These are phyloP conservation scores for Hydra vulgaris DNA, from an alignment of 30 jellyfish, hydroid and myxozoan species.

Conservation along the genomic window DNA sequence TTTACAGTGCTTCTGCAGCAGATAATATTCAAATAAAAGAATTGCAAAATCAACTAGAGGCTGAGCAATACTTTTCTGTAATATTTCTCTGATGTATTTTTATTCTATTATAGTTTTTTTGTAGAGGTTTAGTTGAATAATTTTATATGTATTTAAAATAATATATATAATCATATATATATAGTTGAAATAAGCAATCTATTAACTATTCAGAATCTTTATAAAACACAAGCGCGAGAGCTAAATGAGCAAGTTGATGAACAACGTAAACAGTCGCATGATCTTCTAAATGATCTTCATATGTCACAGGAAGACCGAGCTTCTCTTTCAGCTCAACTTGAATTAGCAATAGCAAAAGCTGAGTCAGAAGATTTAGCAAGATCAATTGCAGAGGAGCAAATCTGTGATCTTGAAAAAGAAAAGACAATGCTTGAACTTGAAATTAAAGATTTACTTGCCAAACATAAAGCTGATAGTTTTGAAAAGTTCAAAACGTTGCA, in stretches of 20 bases:
- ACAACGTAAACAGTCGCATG: slow-evolving; percentile 47
- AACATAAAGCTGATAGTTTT: slow-evolving; percentile 66
- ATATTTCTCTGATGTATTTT: slow-evolving; percentile 7
- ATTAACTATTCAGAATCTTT: slow-evolving; percentile 74
- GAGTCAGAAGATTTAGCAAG: slow-evolving; percentile 97
- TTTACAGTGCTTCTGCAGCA: slow-evolving; percentile 72
- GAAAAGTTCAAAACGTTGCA: slow-evolving; percentile 45
- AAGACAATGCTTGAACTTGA: slow-evolving; percentile 92
- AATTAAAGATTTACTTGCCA: slow-evolving; percentile 80
- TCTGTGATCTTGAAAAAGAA: slow-evolving; percentile 89
- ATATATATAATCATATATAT: too few species aligned
- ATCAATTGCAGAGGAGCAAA: slow-evolving; percentile 97
- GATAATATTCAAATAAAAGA: slow-evolving; percentile 95
- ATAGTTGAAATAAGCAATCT: too few species aligned
- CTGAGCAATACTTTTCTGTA: slow-evolving; percentile 88
- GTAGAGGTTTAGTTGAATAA: too few species aligned
- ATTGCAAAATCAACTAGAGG: slow-evolving; percentile 89
- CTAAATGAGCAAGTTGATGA: slow-evolving; percentile 89
- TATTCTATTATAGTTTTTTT: too few species aligned
- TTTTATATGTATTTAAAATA: too few species aligned
- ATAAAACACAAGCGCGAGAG: slow-evolving; percentile 95
- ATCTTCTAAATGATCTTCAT: slow-evolving; percentile 69
- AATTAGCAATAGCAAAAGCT: slow-evolving; percentile 88
- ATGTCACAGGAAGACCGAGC: slow-evolving; percentile 90
- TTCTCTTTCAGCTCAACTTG: slow-evolving; percentile 90